Evolutionary conservation across 1,140 invertebrate species (phyloP), one percentile per base, ranked within the genome.

Genomic region (Diprion similis): DNA sequence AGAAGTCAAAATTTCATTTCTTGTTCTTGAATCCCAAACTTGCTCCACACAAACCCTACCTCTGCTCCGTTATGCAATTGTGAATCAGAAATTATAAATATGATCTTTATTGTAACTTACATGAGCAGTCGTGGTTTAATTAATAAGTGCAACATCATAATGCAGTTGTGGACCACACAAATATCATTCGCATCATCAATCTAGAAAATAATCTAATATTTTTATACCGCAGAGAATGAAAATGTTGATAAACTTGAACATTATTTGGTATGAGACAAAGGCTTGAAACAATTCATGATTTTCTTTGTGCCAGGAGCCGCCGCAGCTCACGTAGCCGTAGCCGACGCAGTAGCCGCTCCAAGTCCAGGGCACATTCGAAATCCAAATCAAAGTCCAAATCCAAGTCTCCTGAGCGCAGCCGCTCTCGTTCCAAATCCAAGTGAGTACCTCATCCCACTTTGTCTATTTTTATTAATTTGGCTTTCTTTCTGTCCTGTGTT

Each of bases 321-420:
- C 89, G 83, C 76, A 91, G 90, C 78, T 91, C 91, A 74, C 87
- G 89, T 69, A 90, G 88, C 70, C 91, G 90, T 74, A 91, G 90
- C 73, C 90, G 90, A 47, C 91, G 90, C 19, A 91, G 91, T 79
- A 93, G 92, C 78, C 91, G 92, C 59, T 93, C 92, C 19, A 93
- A 93, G 78, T 92, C 90, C 70, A 90, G 91, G 70, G 91, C 90
- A 68, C 91, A 92, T 71, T 91, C 93, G 65, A 93, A 94, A 88
- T 94, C 91, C 80, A 93, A 93, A 89, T 94, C 92, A 64, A 89
- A 87, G 77, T 89, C 92, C 88, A 83, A 93, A 88, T 85, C 92
- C 69, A 93, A 94, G 79, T 94, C 93, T 70, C 86, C 86, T n/a
- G 86, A 87, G 47, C 91, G 91, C 68, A 93, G 93, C 68, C 84